Percentiles rank a stretch among this genome's conserved stretches.
These are phyloP conservation scores for Actenoides hombroni DNA, from an alignment of 2,113 vertebrate species.

Conservation along the genomic window DNA sequence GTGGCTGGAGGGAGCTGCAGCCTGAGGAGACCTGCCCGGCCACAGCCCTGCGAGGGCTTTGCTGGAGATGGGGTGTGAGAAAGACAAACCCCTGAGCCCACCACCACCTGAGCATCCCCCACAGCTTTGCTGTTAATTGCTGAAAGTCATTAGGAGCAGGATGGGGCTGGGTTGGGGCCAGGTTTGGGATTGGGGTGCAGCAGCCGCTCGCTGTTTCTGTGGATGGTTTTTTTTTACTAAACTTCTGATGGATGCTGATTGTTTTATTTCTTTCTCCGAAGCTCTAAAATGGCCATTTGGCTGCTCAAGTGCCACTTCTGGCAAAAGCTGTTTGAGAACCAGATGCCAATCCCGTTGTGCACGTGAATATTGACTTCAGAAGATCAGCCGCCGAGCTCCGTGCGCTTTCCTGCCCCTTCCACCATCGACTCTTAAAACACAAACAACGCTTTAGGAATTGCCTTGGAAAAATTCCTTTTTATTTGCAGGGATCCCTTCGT, in stretches of 20 bases:
- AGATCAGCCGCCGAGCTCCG: fast-evolving
- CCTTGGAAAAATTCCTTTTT: not conserved
- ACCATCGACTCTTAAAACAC: not conserved
- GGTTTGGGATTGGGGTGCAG: too few relatives aligned
- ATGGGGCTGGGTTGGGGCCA: not conserved
- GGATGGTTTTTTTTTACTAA: too few relatives aligned
- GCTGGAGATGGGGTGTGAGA: not conserved
- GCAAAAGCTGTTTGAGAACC: not conserved
- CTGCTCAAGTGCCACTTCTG: not conserved
- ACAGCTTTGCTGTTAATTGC: not conserved
- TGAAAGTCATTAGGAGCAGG: not conserved
- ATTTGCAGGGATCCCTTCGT: not conserved
- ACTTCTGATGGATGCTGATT: too few relatives aligned
- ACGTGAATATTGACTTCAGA: not conserved
- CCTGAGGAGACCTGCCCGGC: fast-evolving
- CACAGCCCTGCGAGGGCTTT: not conserved
- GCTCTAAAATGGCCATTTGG: fast-evolving
- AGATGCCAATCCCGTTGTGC: fast-evolving
- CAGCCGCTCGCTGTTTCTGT: fast-evolving
- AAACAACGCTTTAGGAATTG: not conserved
- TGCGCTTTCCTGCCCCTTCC: not conserved
- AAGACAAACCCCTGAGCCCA: not conserved
- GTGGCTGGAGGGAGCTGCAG: not conserved
- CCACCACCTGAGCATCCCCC: fast-evolving
- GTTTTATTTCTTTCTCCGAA: not conserved